These are phyloP conservation scores for Thaumetopoea pityocampa DNA, from an alignment of 1,140 invertebrate genomes.

Conservation along the genomic window DNA sequence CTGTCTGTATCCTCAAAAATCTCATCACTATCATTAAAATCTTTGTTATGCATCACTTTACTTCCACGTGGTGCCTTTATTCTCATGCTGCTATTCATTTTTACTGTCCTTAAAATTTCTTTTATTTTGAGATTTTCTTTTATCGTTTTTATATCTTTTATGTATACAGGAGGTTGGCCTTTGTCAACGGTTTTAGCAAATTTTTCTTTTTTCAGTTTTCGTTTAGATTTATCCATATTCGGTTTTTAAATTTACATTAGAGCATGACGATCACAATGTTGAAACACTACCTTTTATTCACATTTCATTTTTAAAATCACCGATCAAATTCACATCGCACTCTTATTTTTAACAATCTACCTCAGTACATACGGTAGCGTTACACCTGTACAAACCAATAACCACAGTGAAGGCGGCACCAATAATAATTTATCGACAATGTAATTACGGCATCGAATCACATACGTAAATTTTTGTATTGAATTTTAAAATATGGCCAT, in stretches of 20 bases:
- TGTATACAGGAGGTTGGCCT: conserved; percentile 36
- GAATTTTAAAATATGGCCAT: conserved; percentile 12
- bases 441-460: conserved; percentile 18
- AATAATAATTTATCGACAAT: conserved; percentile 46
- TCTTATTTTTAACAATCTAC: conserved; percentile 30
- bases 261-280: conserved; percentile 2
- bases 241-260: conserved; percentile 1
- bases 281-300: conserved; percentile 22
- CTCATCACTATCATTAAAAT: conserved; percentile 45
- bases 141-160: conserved; percentile 51
- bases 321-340: conserved; percentile 32
- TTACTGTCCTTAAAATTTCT: conserved; percentile 59
- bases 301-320: conserved; percentile 25
- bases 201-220: conserved; percentile 55
- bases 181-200: conserved; percentile 31
- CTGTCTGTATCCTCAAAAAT: conserved; percentile 30
- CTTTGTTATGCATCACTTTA: conserved; percentile 51
- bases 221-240: conserved; percentile 53
- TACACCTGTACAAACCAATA: conserved; percentile 59
- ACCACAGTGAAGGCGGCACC: conserved; percentile 46
- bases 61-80: conserved; percentile 48
- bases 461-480: conserved; percentile 8
- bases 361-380: conserved; percentile 37
- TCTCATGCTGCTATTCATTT: conserved; percentile 62
- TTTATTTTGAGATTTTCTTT: conserved; percentile 65